phyloP scores from a whole-genome alignment of 2,113 vertebrate species.

The Romanogobio albipinnatus region DNA sequence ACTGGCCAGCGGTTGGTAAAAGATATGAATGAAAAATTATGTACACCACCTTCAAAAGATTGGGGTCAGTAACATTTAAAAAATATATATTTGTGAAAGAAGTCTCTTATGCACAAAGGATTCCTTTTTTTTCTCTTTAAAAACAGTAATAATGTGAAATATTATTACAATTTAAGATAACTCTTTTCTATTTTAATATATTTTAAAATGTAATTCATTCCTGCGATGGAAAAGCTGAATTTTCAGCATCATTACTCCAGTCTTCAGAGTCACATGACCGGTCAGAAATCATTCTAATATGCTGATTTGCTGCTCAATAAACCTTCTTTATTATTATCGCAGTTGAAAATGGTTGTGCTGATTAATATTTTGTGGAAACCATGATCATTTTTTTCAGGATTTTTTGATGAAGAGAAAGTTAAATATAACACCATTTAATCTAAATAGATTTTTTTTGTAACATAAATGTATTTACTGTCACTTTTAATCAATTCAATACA shows the following conservation, averaged over 20 bases:
- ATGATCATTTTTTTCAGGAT: not conserved
- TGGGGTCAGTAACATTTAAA: not conserved
- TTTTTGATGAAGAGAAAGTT: not conserved
- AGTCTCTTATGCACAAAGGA: not conserved
- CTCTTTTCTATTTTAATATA: not conserved
- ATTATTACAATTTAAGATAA: not conserved
- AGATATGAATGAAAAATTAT: not conserved
- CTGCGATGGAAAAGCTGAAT: not conserved
- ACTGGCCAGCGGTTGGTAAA: slow-evolving; percentile 8
- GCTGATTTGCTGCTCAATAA: not conserved
- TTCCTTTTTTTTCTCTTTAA: not conserved
- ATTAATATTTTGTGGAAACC: not conserved
- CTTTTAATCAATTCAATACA: not conserved
- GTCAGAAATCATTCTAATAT: not conserved
- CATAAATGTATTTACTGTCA: not conserved
- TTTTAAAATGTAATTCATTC: not conserved
- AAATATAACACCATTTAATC: not conserved
- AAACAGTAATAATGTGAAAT: not conserved
- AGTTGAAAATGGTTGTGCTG: not conserved
- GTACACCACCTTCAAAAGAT: not conserved
- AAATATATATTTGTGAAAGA: too few species aligned
- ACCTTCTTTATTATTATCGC: not conserved
- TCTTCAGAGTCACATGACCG: not conserved
- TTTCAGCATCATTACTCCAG: not conserved
- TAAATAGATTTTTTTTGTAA: not conserved